A percentile compares a stretch with the other conserved stretches of the same genome.
Conservation (phyloP, 23 tunicate genomes). For the Aplidium turbinatum region DNA sequence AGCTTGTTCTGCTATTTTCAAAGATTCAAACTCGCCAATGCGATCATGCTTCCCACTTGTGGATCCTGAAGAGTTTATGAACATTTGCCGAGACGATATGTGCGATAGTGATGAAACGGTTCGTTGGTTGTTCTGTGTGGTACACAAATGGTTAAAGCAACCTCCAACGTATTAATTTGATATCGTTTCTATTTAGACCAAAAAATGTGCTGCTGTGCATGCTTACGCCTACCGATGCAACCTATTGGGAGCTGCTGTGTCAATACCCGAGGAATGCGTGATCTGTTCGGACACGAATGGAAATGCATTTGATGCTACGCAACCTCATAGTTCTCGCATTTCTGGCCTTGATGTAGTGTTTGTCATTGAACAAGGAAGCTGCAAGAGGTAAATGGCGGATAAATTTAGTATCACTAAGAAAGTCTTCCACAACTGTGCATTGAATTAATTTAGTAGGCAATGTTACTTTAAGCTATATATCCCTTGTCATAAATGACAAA, state of each 20-base stretch:
- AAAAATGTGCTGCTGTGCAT: slow-evolving; percentile 57
- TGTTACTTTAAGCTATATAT: no score
- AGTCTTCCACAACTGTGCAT: no score
- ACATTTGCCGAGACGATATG: slow-evolving; percentile 68
- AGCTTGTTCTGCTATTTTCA: slow-evolving; percentile 42
- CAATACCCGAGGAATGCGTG: slow-evolving; percentile 63
- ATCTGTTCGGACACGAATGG: slow-evolving; percentile 27
- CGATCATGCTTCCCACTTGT: slow-evolving; percentile 86
- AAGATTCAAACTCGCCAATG: slow-evolving; percentile 44
- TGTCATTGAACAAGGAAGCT: slow-evolving; percentile 72
- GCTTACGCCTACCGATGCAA: slow-evolving; percentile 72
- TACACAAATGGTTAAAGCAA: no score
- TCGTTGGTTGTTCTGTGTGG: no score
- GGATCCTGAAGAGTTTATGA: slow-evolving; percentile 74
- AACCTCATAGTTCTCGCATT: background rate
- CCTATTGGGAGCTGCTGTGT: slow-evolving; percentile 55
- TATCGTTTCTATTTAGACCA: no score
- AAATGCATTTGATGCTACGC: slow-evolving; percentile 34
- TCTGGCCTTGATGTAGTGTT: slow-evolving; percentile 65
- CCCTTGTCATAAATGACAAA: no score
- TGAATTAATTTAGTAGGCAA: no score
- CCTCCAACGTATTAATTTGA: no score
- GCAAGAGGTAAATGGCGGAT: slow-evolving; percentile 58
- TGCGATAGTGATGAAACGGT: slow-evolving; percentile 23
- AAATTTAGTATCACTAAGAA: no score